Conservation (phyloP, 1,140 invertebrate genomes). For the Ceratosolen solmsi region DNA sequence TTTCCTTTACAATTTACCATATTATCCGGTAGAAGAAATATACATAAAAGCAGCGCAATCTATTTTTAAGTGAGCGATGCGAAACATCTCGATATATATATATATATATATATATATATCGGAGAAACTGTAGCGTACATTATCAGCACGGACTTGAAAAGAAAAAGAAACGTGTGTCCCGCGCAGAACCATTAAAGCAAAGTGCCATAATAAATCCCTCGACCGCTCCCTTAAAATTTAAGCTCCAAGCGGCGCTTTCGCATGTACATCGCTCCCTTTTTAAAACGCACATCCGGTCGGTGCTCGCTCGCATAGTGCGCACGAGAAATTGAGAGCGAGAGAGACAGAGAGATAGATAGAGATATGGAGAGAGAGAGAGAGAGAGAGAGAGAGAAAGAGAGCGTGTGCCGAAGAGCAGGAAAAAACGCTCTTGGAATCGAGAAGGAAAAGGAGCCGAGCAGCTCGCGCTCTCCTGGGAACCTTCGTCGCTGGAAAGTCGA, state of each 20-base stretch:
- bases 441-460: constrained; percentile 21
- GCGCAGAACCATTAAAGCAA: constrained; percentile 31
- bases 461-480: constrained; percentile 36
- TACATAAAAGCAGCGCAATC: not conserved
- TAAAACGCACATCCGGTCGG: constrained; percentile 18
- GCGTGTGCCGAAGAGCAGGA: not conserved
- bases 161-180: constrained; percentile 17
- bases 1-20: not conserved
- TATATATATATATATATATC: not conserved
- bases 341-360: not conserved
- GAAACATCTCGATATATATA: not conserved
- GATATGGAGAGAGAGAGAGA: not conserved
- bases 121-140: not conserved
- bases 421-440: not conserved
- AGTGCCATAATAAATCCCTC: constrained; percentile 36
- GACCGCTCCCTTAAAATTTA: constrained; percentile 10
- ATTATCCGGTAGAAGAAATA: not conserved
- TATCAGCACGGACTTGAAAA: not conserved
- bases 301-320: not conserved
- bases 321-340: not conserved
- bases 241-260: constrained; percentile 12
- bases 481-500: constrained; percentile 19
- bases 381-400: not conserved
- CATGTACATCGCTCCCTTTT: constrained; percentile 21
- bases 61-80: not conserved